phyloP scores from a whole-genome alignment of 2,888 invertebrate species.

The Fissipunctia ypsillon region DNA sequence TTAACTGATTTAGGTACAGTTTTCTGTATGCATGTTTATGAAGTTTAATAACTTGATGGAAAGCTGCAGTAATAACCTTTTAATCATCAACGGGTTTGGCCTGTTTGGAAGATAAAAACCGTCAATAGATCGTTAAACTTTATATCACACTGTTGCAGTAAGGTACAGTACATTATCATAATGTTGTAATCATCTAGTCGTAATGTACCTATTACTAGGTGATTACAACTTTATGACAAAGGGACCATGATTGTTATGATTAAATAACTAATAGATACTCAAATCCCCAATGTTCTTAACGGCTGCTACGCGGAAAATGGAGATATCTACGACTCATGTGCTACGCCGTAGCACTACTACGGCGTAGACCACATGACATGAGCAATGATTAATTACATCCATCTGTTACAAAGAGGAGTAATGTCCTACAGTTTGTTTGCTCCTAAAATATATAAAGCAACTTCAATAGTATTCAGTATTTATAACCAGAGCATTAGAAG shows the following conservation, averaged over 20 bases:
- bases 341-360: constrained; percentile 42
- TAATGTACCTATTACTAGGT: no score
- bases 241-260: not conserved
- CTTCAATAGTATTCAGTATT: constrained; percentile 38
- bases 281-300: not conserved
- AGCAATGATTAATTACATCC: constrained; percentile 46
- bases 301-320: constrained; percentile 20
- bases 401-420: constrained; percentile 43
- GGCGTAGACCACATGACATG: constrained; percentile 30
- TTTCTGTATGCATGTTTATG: not conserved
- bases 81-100: not conserved
- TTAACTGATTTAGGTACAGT: not conserved
- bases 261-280: not conserved
- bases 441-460: constrained; percentile 25
- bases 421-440: constrained; percentile 28
- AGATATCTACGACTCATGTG: constrained; percentile 24
- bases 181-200: not conserved
- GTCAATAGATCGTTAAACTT: no score
- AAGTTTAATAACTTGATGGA: not conserved
- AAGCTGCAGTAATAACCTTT: not conserved
- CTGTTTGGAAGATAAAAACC: not conserved
- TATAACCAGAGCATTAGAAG: constrained; percentile 43
- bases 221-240: no score
- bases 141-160: no score
- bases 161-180: not conserved